Percentiles rank a stretch among this genome's conserved stretches.
These are phyloP conservation scores for Megalurothrips usitatus DNA, from an alignment of 2,888 invertebrate genomes.

Conservation along the genomic window DNA sequence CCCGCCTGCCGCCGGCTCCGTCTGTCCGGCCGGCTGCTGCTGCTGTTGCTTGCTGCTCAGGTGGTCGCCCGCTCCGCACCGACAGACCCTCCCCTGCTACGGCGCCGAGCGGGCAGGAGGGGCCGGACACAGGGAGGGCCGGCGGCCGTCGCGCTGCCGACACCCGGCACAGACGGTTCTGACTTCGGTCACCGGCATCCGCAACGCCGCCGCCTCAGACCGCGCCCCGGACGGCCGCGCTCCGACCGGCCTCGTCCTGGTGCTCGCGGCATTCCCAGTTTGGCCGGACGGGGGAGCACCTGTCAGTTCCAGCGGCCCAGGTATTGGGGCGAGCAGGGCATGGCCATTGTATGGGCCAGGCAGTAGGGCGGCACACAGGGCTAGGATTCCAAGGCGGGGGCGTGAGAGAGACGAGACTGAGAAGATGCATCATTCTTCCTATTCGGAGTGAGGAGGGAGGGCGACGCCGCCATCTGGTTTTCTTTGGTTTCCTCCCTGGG, in stretches of 20 bases:
- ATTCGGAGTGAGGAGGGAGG: background rate
- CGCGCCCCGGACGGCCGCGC: no score
- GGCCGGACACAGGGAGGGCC: background rate
- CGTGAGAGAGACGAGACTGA: background rate
- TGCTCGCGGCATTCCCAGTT: no score
- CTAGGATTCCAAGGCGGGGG: background rate
- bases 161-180: no score
- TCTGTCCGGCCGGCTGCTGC: no score
- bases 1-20: background rate
- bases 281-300: no score
- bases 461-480: background rate
- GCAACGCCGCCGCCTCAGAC: no score
- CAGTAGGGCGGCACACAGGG: background rate
- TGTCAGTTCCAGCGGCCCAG: background rate
- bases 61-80: background rate
- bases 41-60: background rate
- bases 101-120: background rate
- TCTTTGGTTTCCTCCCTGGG: background rate
- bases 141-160: background rate
- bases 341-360: constrained; percentile 6
- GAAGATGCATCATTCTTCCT: background rate
- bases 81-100: background rate
- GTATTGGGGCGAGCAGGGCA: background rate
- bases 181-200: no score
- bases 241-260: no score